Conservation (phyloP, 2,888 invertebrate species). For the Polyommatus icarus region DNA sequence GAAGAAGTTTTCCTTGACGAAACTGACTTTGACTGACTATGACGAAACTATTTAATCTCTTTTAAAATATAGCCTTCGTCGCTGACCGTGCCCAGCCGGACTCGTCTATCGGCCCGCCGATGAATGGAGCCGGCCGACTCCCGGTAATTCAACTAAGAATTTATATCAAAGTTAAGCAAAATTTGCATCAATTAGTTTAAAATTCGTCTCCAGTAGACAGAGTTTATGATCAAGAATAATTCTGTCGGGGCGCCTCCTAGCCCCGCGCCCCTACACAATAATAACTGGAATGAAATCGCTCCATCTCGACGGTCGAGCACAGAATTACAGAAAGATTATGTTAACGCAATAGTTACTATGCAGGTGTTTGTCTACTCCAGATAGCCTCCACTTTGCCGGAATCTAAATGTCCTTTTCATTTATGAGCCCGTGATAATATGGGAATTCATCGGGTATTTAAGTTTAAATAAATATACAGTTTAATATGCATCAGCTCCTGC, state of each 20-base stretch:
- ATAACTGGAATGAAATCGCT: background rate
- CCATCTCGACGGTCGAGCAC: background rate
- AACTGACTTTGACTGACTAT: too few relatives aligned
- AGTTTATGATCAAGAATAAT: background rate
- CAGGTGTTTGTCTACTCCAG: background rate
- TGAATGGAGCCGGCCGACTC: background rate
- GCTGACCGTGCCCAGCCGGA: background rate
- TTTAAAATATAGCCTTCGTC: background rate
- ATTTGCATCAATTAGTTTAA: background rate
- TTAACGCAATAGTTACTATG: constrained; percentile 1
- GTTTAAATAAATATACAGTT: background rate
- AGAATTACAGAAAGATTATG: background rate
- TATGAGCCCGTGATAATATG: background rate
- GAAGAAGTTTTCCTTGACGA: background rate
- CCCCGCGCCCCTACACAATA: background rate
- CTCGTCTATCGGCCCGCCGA: background rate
- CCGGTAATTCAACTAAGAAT: background rate
- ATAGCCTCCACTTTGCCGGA: background rate
- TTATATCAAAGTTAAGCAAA: background rate
- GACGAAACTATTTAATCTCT: background rate
- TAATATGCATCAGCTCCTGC: background rate
- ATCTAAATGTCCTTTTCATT: background rate
- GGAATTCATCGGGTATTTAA: background rate
- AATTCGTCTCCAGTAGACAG: background rate
- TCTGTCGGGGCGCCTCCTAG: background rate